Conservation (phyloP, 2,113 vertebrate species). For the Melanerpes aurifrons region DNA sequence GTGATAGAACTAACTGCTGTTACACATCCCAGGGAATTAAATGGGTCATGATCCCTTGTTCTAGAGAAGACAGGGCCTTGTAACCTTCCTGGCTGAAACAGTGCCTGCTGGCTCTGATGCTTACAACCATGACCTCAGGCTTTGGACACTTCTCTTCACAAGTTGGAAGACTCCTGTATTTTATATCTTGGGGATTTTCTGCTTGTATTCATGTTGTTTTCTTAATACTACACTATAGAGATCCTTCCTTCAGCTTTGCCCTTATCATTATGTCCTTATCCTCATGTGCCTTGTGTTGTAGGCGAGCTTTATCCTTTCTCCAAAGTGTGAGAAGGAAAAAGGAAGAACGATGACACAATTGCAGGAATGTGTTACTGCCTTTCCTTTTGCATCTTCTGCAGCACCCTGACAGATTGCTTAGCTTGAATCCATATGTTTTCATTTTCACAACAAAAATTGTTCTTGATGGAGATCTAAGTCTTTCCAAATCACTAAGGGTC, state of each 20-base stretch:
- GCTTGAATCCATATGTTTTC: slow-evolving; percentile 25
- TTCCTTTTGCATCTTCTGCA: slow-evolving; percentile 19
- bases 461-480: neutral
- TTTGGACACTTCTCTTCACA: neutral
- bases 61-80: neutral
- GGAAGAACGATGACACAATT: slow-evolving; percentile 6
- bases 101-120: neutral
- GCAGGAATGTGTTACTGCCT: slow-evolving; percentile 39
- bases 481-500: neutral
- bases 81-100: neutral
- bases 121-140: neutral
- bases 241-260: neutral
- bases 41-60: neutral
- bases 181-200: neutral
- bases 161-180: neutral
- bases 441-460: neutral
- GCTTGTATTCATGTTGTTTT: neutral
- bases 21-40: neutral
- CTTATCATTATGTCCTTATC: slow-evolving; percentile 16
- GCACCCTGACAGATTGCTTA: neutral
- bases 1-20: neutral
- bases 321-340: slow-evolving; percentile 28
- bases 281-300: neutral
- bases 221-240: neutral
- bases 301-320: slow-evolving; percentile 40